Conservation (phyloP, 2,113 vertebrate genomes). For the Heterochromis multidens region DNA sequence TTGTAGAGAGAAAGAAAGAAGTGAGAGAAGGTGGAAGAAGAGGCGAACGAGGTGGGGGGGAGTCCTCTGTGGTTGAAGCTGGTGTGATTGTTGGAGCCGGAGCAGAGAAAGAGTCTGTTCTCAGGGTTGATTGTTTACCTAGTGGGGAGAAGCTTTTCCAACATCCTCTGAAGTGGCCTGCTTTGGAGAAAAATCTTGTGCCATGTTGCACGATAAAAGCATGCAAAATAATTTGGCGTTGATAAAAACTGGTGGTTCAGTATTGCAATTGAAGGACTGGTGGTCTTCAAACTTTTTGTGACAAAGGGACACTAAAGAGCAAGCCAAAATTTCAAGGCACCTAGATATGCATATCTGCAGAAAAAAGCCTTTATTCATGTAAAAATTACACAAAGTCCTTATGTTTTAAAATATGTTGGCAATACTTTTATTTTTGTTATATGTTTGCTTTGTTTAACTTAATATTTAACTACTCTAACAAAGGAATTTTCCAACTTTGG, state of each 20-base stretch:
- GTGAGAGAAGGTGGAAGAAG: slow-evolving; percentile 39
- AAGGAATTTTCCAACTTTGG: not conserved
- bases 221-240: not conserved
- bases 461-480: not conserved
- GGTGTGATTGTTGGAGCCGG: slow-evolving; percentile 64
- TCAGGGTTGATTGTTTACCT: slow-evolving; percentile 64
- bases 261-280: not conserved
- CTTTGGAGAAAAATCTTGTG: not conserved
- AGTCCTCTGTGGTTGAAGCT: slow-evolving; percentile 43
- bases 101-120: slow-evolving; percentile 60
- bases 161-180: slow-evolving; percentile 52
- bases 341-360: not conserved
- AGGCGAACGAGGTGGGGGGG: not conserved
- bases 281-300: not conserved
- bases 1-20: slow-evolving; percentile 13
- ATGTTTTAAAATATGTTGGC: too few species aligned
- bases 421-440: not conserved
- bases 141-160: slow-evolving; percentile 54
- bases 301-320: not conserved
- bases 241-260: slow-evolving; percentile 20
- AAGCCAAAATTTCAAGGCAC: not conserved
- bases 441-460: not conserved
- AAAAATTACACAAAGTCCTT: too few species aligned
- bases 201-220: slow-evolving; percentile 26
- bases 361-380: not conserved